Evolutionary conservation across 1,140 invertebrate species (phyloP).

Genomic region (Copidosoma floridanum): DNA sequence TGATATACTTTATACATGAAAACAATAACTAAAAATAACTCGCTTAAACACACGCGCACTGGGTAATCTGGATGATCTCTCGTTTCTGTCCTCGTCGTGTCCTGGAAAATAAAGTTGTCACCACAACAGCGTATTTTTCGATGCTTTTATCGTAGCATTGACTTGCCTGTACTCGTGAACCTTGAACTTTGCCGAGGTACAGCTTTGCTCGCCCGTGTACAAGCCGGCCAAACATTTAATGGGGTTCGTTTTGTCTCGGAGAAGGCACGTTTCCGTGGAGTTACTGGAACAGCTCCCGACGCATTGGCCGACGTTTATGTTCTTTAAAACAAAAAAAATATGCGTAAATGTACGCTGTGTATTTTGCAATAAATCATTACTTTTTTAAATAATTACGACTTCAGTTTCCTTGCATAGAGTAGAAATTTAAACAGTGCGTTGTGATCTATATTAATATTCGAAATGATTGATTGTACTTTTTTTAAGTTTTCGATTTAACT

Average conservation of each 20-base stretch:
- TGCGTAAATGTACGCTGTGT: too few relatives aligned
- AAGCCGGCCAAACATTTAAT: conserved; percentile 50
- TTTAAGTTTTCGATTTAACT: too few relatives aligned
- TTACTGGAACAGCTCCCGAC: conserved; percentile 51
- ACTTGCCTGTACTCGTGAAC: conserved; percentile 54
- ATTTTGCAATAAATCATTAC: too few relatives aligned
- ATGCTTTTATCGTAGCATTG: background rate
- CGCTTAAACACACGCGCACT: conserved; percentile 53
- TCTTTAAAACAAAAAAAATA: conserved; percentile 35
- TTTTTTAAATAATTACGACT: too few relatives aligned
- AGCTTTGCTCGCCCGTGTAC: conserved; percentile 47
- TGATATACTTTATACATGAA: too few relatives aligned
- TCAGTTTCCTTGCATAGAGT: too few relatives aligned
- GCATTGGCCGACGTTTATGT: conserved; percentile 58
- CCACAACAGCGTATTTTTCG: background rate
- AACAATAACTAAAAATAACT: too few relatives aligned
- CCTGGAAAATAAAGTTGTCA: conserved; percentile 31
- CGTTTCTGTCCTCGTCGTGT: conserved; percentile 47
- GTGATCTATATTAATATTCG: too few relatives aligned
- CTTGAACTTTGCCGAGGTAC: conserved; percentile 52
- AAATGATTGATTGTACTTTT: too few relatives aligned
- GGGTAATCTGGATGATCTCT: conserved; percentile 53
- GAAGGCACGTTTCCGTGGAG: conserved; percentile 50
- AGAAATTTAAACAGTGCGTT: too few relatives aligned
- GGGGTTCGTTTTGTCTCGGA: conserved; percentile 49